These are phyloP conservation scores for Erythrolamprus reginae DNA, from an alignment of 2,113 vertebrate species.

Conservation along the genomic window DNA sequence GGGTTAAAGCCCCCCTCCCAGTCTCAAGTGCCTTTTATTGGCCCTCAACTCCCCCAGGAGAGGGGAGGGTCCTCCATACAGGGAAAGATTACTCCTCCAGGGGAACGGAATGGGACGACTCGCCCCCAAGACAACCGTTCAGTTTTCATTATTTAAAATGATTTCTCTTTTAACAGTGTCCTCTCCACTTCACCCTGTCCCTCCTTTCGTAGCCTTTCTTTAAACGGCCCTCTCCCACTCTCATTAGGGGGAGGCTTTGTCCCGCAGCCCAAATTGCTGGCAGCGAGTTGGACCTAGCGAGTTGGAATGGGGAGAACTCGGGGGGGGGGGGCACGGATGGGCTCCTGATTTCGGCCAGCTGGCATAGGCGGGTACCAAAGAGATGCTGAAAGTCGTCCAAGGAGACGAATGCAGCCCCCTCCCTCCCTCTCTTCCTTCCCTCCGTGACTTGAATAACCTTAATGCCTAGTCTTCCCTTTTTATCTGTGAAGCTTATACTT, in stretches of 20 bases:
- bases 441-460: background rate
- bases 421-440: background rate
- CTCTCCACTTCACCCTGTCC: background rate
- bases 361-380: background rate
- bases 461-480: background rate
- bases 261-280: no score
- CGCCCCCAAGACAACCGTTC: background rate
- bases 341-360: background rate
- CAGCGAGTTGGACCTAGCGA: no score
- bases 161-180: background rate
- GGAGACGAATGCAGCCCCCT: background rate
- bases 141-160: background rate
- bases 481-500: background rate
- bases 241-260: no score
- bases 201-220: background rate
- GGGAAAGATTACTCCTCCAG: background rate
- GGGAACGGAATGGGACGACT: background rate
- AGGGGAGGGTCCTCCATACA: background rate
- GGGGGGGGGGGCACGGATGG: background rate
- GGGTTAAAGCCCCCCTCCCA: background rate
- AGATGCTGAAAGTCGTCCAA: background rate
- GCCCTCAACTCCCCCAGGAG: conserved; percentile 18
- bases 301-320: background rate
- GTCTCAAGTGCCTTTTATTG: conserved; percentile 17
- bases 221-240: background rate